Evolutionary conservation across 1,140 invertebrate species (phyloP), one percentile per base, ranked within the genome.

Genomic region (Latrodectus geometricus): DNA sequence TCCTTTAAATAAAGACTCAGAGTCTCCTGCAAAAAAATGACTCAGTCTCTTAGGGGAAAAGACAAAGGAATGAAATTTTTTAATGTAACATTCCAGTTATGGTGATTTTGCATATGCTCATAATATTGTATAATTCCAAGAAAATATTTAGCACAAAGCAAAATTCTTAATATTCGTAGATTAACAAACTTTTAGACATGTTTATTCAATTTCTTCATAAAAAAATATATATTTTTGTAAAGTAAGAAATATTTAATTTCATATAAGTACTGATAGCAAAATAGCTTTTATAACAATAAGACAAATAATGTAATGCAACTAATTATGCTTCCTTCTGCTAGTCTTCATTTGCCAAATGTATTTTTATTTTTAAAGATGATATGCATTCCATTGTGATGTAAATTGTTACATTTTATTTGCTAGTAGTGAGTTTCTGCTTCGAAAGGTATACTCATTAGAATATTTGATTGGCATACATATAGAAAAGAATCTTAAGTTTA

Each of bases 291-390:
- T 75, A 61, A 75, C 23, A 49, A 65, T 21, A 17, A 20, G 20
- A 75, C 23, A 83, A 50, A 23, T n/a, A 50, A 8, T 82, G 56
- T 69, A 56, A 73, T 75, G 72, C 35, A 83, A 72, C 66, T 83
- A 75, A 75, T 61, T 54, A 70, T 75, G 52, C 61, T 74, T 66
- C 21, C 61, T 74, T 66, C 21, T 83, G 81, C 81, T 83, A 83
- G 81, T 83, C 81, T 75, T 72, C 50, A 75, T 83, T 83, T 83
- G 81, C 81, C 72, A 83, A 83, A 83, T 83, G 17, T 66, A 65
- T 75, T 74, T 66, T 66, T 50, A 56, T 75, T 70, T 74, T 75
- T 65, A 61, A 17, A n/a, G 23, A 48, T n/a, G 15, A 56, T 75
- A 48, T 72, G 49, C 75, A 77, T 86, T 86, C 83, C 83, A 86